phyloP scores from a whole-genome alignment of 2,888 invertebrate genomes.

The Spatulosminthurus flaviceps region DNA sequence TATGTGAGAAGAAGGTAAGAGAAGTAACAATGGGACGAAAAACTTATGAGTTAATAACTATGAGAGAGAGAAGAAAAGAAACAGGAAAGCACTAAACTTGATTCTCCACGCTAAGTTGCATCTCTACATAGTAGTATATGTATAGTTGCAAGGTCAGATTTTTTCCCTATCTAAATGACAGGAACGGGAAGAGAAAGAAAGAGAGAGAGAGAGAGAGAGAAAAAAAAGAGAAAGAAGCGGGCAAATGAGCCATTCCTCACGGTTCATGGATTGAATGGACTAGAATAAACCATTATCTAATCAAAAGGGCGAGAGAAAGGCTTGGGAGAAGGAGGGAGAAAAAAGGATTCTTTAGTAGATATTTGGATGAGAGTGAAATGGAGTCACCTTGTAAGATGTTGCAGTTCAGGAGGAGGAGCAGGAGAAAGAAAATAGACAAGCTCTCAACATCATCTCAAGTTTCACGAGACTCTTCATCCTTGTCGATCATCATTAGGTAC shows the following conservation, averaged over 20 bases:
- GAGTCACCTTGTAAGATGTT: slow-evolving; percentile 4
- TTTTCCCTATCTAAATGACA: not conserved
- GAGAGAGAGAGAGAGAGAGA: not conserved
- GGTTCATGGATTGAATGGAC: too few relatives aligned
- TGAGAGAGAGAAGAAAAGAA: too few relatives aligned
- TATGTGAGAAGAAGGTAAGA: too few relatives aligned
- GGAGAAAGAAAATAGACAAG: not conserved
- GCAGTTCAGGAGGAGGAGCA: not conserved
- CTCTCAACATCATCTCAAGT: slow-evolving; percentile 8
- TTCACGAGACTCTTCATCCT: not conserved
- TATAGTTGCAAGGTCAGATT: not conserved
- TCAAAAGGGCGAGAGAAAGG: not conserved
- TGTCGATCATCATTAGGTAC: not conserved
- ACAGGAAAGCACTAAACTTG: too few relatives aligned
- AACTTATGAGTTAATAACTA: too few relatives aligned
- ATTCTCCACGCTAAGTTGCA: too few relatives aligned
- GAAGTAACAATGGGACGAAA: too few relatives aligned
- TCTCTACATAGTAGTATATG: too few relatives aligned
- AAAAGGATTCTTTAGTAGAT: not conserved
- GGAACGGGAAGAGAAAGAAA: not conserved
- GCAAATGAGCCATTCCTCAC: not conserved
- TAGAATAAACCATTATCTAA: too few relatives aligned
- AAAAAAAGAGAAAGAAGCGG: not conserved
- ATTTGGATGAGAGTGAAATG: not conserved
- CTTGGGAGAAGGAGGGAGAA: not conserved